Conservation (phyloP, 2,888 invertebrate genomes). For the Tribolium freemani region DNA sequence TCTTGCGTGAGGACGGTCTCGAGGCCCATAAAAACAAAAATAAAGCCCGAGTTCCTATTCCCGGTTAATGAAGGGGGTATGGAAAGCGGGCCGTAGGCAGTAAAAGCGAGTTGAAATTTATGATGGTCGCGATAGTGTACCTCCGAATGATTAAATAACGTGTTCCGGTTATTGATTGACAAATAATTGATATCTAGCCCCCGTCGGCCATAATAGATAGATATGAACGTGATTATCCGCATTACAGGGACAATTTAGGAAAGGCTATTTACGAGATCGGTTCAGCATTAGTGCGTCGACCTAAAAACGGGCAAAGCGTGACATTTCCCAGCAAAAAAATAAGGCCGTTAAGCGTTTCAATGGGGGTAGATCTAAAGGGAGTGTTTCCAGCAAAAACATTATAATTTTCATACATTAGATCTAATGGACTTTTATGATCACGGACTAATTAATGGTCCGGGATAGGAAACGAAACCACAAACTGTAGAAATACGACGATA, state of each 20-base stretch:
- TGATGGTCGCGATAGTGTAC: not conserved
- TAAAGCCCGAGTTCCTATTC: not conserved
- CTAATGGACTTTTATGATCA: slow-evolving; percentile 51
- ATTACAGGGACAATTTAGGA: slow-evolving; percentile 33
- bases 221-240: slow-evolving; percentile 35
- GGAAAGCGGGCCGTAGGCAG: not conserved
- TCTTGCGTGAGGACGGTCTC: slow-evolving; percentile 5
- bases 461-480: slow-evolving; percentile 12
- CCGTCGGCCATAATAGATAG: slow-evolving; percentile 32
- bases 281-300: slow-evolving; percentile 27
- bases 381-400: slow-evolving; percentile 45
- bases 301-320: slow-evolving; percentile 26
- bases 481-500: slow-evolving; percentile 4
- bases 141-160: slow-evolving; percentile 17
- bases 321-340: slow-evolving; percentile 34
- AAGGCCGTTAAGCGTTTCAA: slow-evolving; percentile 35
- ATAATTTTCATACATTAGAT: slow-evolving; percentile 52
- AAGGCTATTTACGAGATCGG: slow-evolving; percentile 33
- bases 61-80: slow-evolving; percentile 11
- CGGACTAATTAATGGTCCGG: slow-evolving; percentile 47
- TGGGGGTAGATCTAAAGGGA: slow-evolving; percentile 29
- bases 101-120: slow-evolving; percentile 17
- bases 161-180: slow-evolving; percentile 41
- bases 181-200: slow-evolving; percentile 38
- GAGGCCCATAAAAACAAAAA: slow-evolving; percentile 21